Percentiles rank a stretch among this genome's conserved stretches.
phyloP scores from a whole-genome alignment of 2,113 vertebrate genomes.

The Tyto alba region DNA sequence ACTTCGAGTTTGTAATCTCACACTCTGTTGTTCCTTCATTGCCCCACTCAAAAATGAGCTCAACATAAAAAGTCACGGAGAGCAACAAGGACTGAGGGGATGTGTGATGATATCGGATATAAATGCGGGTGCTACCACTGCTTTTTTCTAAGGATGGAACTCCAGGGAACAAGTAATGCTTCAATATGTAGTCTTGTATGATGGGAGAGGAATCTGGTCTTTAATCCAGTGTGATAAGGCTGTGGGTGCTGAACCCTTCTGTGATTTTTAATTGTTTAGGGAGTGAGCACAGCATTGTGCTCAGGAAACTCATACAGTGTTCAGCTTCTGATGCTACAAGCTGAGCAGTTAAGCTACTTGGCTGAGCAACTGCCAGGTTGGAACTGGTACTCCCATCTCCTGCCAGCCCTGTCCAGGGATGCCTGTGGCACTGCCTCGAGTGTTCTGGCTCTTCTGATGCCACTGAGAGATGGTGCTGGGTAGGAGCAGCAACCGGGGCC shows the following conservation, averaged over 20 bases:
- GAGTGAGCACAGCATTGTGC: not conserved
- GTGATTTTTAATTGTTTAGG: not conserved
- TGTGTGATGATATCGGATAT: not conserved
- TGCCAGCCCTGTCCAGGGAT: not conserved
- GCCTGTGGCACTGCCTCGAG: not conserved
- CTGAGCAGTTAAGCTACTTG: not conserved
- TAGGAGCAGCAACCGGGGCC: not conserved
- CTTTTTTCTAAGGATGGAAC: not conserved
- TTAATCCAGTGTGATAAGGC: not conserved
- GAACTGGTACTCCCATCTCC: rapidly evolving
- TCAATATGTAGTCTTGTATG: not conserved
- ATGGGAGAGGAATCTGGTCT: not conserved
- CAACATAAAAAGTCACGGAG: not conserved
- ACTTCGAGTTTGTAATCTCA: not conserved
- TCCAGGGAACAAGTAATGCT: not conserved
- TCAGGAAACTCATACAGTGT: not conserved
- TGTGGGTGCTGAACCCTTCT: not conserved
- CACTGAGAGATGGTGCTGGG: not conserved
- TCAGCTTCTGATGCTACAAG: not conserved
- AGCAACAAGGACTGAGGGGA: not conserved
- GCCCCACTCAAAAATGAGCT: not conserved
- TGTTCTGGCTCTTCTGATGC: not conserved
- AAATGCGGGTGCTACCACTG: not conserved
- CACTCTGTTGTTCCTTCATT: rapidly evolving
- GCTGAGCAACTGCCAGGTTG: not conserved